phyloP scores from a whole-genome alignment of 2,888 invertebrate species.

The Caenorhabditis becei region DNA sequence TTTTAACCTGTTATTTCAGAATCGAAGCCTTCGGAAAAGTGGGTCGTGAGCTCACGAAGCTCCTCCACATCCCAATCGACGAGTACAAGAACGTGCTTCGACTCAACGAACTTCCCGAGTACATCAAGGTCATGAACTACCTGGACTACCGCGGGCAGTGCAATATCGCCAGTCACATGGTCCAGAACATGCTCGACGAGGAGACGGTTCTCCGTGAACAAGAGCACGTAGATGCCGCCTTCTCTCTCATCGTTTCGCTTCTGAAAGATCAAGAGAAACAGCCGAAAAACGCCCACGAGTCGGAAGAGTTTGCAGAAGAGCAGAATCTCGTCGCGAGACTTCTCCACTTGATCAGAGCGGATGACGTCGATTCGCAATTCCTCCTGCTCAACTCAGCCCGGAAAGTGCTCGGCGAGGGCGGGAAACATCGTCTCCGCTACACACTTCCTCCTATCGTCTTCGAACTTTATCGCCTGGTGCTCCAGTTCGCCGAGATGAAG shows the following conservation, averaged over 20 bases:
- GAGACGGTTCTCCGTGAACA: constrained; percentile 91
- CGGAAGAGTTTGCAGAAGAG: constrained; percentile 85
- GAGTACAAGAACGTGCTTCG: constrained; percentile 94
- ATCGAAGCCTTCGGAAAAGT: constrained; percentile 89
- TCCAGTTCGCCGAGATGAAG: constrained; percentile 65
- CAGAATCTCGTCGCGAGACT: constrained; percentile 90
- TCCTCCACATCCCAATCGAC: constrained; percentile 95
- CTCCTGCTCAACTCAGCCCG: constrained; percentile 90
- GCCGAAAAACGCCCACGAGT: constrained; percentile 37
- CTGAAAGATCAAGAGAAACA: constrained; percentile 88
- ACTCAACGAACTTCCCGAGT: constrained; percentile 91
- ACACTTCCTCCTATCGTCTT: constrained; percentile 95
- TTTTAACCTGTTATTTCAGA: constrained; percentile 83
- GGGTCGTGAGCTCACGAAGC: constrained; percentile 93
- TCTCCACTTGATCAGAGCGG: constrained; percentile 83
- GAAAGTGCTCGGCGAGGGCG: constrained; percentile 93
- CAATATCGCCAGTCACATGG: constrained; percentile 90
- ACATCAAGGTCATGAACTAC: constrained; percentile 90
- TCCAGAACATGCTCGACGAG: constrained; percentile 86
- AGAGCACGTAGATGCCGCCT: constrained; percentile 86
- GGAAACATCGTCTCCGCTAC: constrained; percentile 90
- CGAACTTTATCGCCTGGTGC: constrained; percentile 90
- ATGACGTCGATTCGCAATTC: constrained; percentile 85
- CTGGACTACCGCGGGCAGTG: constrained; percentile 91
- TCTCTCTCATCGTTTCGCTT: constrained; percentile 90